Conservation (phyloP, 92 coral and sea anemone species). For the Isaurus tuberculatus region DNA sequence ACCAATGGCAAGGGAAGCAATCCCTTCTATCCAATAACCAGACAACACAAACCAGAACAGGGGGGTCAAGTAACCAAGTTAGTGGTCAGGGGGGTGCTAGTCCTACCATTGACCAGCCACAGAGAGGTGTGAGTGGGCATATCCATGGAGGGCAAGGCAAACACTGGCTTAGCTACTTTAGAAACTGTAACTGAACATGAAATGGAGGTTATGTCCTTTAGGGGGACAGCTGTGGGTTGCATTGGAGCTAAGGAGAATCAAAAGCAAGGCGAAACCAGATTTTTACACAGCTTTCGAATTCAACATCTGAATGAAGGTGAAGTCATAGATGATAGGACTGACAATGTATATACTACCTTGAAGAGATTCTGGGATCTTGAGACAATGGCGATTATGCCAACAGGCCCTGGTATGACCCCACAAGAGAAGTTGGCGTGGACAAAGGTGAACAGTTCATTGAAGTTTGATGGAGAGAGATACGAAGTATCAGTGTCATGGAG, state of each 20-base stretch:
- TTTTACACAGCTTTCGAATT: slow-evolving; percentile 59
- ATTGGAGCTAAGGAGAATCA: slow-evolving; percentile 10
- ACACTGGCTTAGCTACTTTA: slow-evolving; percentile 22
- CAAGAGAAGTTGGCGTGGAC: background rate
- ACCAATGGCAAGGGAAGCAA: slow-evolving; percentile 13
- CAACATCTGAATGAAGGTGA: slow-evolving; percentile 9
- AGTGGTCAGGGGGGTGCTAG: background rate
- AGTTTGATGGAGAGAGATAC: background rate
- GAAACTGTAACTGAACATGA: slow-evolving; percentile 54
- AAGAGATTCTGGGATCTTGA: no score
- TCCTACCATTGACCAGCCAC: background rate
- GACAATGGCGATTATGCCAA: no score
- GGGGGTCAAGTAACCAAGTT: slow-evolving; percentile 9
- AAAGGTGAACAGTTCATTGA: background rate
- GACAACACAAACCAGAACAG: slow-evolving; percentile 6
- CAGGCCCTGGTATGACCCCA: background rate
- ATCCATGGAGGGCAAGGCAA: slow-evolving; percentile 27
- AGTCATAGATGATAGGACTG: slow-evolving; percentile 11
- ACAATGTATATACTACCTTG: slow-evolving; percentile 43
- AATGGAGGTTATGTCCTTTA: slow-evolving; percentile 50
- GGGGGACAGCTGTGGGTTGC: slow-evolving; percentile 73
- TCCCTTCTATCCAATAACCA: background rate
- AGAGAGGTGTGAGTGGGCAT: background rate
- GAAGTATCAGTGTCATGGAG: background rate
- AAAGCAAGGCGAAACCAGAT: slow-evolving; percentile 45